phyloP scores from a whole-genome alignment of 2,113 vertebrate genomes.

The Planiliza haematocheilus region DNA sequence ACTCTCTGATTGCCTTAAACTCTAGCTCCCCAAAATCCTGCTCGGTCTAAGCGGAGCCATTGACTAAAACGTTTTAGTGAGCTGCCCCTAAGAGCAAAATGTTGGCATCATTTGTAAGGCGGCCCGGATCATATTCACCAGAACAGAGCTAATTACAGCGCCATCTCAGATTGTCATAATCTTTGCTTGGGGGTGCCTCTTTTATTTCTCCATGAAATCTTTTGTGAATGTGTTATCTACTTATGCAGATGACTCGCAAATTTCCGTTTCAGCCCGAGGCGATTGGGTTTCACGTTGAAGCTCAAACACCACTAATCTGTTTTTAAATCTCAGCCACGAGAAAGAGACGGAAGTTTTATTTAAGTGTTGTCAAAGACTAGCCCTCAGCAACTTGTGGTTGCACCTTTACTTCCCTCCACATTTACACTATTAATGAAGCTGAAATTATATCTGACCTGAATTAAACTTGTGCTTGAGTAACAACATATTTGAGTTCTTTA shows the following conservation, averaged over 20 bases:
- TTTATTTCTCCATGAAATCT: background rate
- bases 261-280: background rate
- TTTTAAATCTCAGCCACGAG: background rate
- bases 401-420: background rate
- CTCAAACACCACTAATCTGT: background rate
- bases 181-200: background rate
- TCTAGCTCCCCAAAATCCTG: slow-evolving; percentile 19
- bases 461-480: too few species aligned
- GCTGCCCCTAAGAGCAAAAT: slow-evolving; percentile 7
- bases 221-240: background rate
- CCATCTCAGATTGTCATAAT: background rate
- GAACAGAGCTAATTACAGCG: slow-evolving; percentile 25
- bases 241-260: slow-evolving; percentile 7
- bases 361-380: background rate
- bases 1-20: slow-evolving; percentile 9
- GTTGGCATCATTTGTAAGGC: background rate
- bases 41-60: slow-evolving; percentile 8
- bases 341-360: background rate
- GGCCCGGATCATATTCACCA: background rate
- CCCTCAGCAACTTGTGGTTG: background rate
- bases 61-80: slow-evolving; percentile 10
- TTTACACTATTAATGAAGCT: too few species aligned
- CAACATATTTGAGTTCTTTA: too few species aligned
- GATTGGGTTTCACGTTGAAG: background rate
- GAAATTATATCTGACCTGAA: too few species aligned